Evolutionary conservation across 2,797 vertebrate genomes (phyloP).

Genomic region (Podarcis lilfordi): DNA sequence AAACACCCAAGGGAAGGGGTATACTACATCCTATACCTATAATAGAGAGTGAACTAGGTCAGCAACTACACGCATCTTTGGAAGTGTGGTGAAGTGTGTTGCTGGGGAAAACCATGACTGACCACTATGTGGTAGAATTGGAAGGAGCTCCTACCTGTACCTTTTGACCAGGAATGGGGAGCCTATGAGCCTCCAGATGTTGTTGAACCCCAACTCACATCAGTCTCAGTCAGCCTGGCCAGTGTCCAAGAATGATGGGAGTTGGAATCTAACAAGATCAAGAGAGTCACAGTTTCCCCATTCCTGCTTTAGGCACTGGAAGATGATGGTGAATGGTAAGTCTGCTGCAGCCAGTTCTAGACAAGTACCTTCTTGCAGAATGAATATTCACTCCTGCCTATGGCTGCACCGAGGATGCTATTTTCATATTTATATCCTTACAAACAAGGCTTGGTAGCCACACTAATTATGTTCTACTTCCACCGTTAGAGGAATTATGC

Average conservation of each 20-base stretch:
- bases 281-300: too few relatives aligned
- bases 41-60: not conserved
- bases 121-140: not conserved
- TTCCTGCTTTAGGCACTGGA: not conserved
- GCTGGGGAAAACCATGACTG: not conserved
- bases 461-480: too few relatives aligned
- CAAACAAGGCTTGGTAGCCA: not conserved
- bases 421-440: not conserved
- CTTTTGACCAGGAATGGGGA: not conserved
- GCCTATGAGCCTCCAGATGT: not conserved
- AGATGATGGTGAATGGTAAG: not conserved
- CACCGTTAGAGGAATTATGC: too few relatives aligned
- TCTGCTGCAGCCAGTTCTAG: not conserved
- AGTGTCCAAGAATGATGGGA: too few relatives aligned
- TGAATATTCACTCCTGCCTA: not conserved
- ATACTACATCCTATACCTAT: not conserved
- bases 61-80: not conserved
- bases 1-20: not conserved
- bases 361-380: not conserved
- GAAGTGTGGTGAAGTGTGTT: not conserved
- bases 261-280: too few relatives aligned
- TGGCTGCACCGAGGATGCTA: not conserved
- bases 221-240: not conserved
- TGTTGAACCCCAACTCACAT: not conserved
- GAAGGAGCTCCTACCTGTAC: not conserved